Conservation (phyloP, 2,888 invertebrate genomes). For the Acleris emargana region DNA sequence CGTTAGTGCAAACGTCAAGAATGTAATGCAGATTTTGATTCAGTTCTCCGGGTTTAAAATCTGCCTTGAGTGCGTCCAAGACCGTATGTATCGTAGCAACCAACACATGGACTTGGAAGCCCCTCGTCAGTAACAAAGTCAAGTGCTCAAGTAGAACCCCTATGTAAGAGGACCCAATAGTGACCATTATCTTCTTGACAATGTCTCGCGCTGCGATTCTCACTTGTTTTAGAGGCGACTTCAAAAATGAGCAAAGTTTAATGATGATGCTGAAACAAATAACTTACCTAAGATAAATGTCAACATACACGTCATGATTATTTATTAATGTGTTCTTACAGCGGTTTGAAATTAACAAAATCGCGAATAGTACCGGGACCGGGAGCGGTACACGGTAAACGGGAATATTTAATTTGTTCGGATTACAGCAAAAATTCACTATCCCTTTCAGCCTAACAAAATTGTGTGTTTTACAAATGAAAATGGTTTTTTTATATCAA, state of each 20-base stretch:
- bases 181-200: slow-evolving; percentile 94
- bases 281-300: slow-evolving; percentile 6
- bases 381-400: too few species aligned
- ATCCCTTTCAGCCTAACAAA: too few species aligned
- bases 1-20: slow-evolving; percentile 92
- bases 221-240: slow-evolving; percentile 94
- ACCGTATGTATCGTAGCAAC: slow-evolving; percentile 94
- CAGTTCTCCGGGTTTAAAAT: slow-evolving; percentile 90
- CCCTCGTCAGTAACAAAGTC: slow-evolving; percentile 90
- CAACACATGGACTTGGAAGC: slow-evolving; percentile 97
- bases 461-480: too few species aligned
- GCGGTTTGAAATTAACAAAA: too few species aligned
- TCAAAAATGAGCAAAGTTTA: slow-evolving; percentile 95
- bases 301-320: neutral
- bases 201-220: slow-evolving; percentile 93
- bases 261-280: slow-evolving; percentile 87
- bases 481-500: too few species aligned
- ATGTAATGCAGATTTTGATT: slow-evolving; percentile 90
- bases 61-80: slow-evolving; percentile 87
- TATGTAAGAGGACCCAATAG: slow-evolving; percentile 93
- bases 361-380: too few species aligned
- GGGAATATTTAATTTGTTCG: too few species aligned
- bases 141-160: slow-evolving; percentile 91
- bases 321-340: too few species aligned
- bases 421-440: too few species aligned